These are phyloP conservation scores for Artemia sinica DNA, from an alignment of 2,888 invertebrate species.

Conservation along the genomic window DNA sequence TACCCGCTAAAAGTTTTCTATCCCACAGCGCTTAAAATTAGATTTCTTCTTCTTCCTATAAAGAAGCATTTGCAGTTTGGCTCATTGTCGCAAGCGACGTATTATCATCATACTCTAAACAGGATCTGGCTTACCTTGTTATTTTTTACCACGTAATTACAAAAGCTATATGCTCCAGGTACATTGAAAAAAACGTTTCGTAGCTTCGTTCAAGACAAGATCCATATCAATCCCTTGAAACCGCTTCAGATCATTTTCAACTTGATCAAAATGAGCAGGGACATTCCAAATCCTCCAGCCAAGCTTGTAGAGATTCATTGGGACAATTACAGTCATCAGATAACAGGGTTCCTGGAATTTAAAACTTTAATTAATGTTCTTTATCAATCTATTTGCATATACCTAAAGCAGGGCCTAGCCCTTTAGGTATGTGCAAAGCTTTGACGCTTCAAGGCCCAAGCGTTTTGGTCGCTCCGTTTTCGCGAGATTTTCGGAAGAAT, in stretches of 20 bases:
- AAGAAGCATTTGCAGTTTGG: too few relatives aligned
- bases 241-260: slow-evolving; percentile 47
- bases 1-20: too few relatives aligned
- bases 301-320: slow-evolving; percentile 40
- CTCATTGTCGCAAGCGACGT: too few relatives aligned
- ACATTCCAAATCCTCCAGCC: slow-evolving; percentile 47
- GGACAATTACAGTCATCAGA: slow-evolving; percentile 77
- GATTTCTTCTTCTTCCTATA: too few relatives aligned
- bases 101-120: too few relatives aligned
- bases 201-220: slow-evolving; percentile 42
- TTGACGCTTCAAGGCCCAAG: too few relatives aligned
- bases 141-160: slow-evolving; percentile 67
- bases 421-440: too few relatives aligned
- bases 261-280: slow-evolving; percentile 44
- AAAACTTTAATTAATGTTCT: not conserved
- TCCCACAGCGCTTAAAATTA: too few relatives aligned
- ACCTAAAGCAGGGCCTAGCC: too few relatives aligned
- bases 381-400: not conserved
- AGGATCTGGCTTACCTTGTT: slow-evolving; percentile 41
- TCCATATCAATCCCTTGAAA: slow-evolving; percentile 55
- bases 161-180: slow-evolving; percentile 64
- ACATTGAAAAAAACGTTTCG: slow-evolving; percentile 54
- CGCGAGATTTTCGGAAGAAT: too few relatives aligned
- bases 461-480: too few relatives aligned
- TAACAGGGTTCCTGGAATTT: slow-evolving; percentile 44